phyloP scores from a whole-genome alignment of 2,797 vertebrate species.

The Telmatherina bonti region DNA sequence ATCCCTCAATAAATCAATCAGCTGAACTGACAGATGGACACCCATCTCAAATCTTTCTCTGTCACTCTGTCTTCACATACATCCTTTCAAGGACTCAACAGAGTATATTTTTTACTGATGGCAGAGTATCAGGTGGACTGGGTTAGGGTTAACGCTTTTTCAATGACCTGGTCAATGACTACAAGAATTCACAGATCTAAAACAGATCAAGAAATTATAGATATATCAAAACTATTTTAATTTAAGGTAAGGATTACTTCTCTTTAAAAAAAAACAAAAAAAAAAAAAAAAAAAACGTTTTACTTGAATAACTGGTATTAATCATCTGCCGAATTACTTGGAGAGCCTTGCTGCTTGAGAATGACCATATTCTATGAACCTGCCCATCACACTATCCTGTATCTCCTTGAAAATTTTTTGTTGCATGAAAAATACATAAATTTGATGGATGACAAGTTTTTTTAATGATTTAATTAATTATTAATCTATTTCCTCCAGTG shows the following conservation, averaged over 20 bases:
- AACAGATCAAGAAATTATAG: background rate
- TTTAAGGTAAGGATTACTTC: too few relatives aligned
- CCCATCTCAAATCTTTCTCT: slow-evolving; percentile 47
- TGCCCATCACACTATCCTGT: background rate
- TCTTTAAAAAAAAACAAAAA: too few relatives aligned
- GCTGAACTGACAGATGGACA: slow-evolving; percentile 71
- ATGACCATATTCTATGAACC: too few relatives aligned
- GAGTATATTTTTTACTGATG: slow-evolving; percentile 37
- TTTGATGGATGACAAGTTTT: too few relatives aligned
- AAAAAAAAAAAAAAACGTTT: too few relatives aligned
- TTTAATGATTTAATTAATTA: too few relatives aligned
- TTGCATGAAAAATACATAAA: too few relatives aligned
- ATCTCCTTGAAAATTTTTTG: background rate
- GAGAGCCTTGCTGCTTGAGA: too few relatives aligned
- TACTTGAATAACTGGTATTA: background rate
- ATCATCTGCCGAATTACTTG: background rate
- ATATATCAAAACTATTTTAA: too few relatives aligned
- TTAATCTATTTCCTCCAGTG: too few relatives aligned
- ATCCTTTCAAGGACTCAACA: slow-evolving; percentile 27
- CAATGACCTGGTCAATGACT: slow-evolving; percentile 31
- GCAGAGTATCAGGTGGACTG: slow-evolving; percentile 48
- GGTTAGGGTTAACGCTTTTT: slow-evolving; percentile 44
- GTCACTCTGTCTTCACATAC: slow-evolving; percentile 23
- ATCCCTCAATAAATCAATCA: slow-evolving; percentile 63
- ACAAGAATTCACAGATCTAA: background rate